These are phyloP conservation scores for Orestias chungarensis DNA, from an alignment of 2,797 vertebrate species.

Conservation along the genomic window DNA sequence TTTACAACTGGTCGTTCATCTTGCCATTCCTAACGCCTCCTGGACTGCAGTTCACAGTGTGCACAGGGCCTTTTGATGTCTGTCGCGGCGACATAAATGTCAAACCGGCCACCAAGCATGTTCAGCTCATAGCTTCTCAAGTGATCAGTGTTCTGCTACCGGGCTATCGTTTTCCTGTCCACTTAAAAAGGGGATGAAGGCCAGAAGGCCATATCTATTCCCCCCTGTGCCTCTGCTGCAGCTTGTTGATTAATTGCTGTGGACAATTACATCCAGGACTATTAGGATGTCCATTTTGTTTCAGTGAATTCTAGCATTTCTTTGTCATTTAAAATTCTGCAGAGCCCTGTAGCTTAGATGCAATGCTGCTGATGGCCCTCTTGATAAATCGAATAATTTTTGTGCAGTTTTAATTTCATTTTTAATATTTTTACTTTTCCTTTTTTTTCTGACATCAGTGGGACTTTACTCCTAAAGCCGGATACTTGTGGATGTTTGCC, in stretches of 20 bases:
- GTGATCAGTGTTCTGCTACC: slow-evolving; percentile 46
- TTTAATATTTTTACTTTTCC: background rate
- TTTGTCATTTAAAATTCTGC: slow-evolving; percentile 42
- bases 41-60: slow-evolving; percentile 12
- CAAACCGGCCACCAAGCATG: slow-evolving; percentile 26
- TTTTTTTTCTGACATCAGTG: slow-evolving; percentile 63
- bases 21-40: slow-evolving; percentile 14
- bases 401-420: slow-evolving; percentile 14
- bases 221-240: slow-evolving; percentile 13
- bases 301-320: slow-evolving; percentile 36
- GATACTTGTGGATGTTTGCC: slow-evolving; percentile 68
- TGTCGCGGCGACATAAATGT: slow-evolving; percentile 43
- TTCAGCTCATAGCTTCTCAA: slow-evolving; percentile 37
- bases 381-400: slow-evolving; percentile 46
- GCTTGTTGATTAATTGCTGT: slow-evolving; percentile 50
- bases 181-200: slow-evolving; percentile 53
- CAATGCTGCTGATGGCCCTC: slow-evolving; percentile 50
- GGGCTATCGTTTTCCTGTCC: slow-evolving; percentile 48
- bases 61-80: slow-evolving; percentile 22
- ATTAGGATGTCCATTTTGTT: slow-evolving; percentile 25
- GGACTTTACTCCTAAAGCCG: slow-evolving; percentile 81
- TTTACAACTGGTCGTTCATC: slow-evolving; percentile 31
- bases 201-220: slow-evolving; percentile 32
- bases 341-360: slow-evolving; percentile 36
- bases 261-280: slow-evolving; percentile 45